Evolutionary conservation across 2,113 vertebrate species (phyloP).

Genomic region (Callipepla squamata): DNA sequence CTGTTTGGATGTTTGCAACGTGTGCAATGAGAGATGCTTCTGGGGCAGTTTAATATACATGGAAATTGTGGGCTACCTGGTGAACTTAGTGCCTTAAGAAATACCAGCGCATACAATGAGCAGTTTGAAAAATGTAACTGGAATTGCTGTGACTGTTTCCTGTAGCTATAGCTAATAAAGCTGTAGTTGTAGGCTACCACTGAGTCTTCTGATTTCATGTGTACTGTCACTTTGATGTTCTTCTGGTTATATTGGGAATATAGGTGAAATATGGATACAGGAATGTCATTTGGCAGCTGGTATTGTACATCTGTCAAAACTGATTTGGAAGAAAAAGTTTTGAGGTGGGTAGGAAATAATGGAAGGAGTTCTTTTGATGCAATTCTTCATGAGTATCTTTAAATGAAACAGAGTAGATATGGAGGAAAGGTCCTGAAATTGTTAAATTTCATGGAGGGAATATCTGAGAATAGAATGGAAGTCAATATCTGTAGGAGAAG

Average conservation of each 20-base stretch:
- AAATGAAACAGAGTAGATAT: not conserved
- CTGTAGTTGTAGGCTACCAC: not conserved
- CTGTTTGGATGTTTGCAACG: not conserved
- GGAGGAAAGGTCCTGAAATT: not conserved
- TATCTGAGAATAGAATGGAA: not conserved
- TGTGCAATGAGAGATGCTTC: not conserved
- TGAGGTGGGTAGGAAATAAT: too few species aligned
- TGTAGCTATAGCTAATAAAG: not conserved
- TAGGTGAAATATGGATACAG: not conserved
- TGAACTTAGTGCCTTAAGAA: not conserved
- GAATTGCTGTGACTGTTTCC: not conserved
- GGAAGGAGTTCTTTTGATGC: not conserved
- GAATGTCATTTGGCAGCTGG: not conserved
- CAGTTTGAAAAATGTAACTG: not conserved
- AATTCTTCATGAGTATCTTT: not conserved
- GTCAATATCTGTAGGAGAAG: not conserved
- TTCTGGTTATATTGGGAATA: not conserved
- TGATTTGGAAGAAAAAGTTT: not conserved
- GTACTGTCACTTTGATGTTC: not conserved
- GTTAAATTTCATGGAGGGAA: not conserved
- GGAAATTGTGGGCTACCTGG: not conserved
- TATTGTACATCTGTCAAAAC: not conserved
- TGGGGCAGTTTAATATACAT: not conserved
- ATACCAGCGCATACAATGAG: not conserved
- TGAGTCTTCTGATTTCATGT: not conserved